phyloP scores from a whole-genome alignment of 2,797 vertebrate species.

The Onychomys arenicola region DNA sequence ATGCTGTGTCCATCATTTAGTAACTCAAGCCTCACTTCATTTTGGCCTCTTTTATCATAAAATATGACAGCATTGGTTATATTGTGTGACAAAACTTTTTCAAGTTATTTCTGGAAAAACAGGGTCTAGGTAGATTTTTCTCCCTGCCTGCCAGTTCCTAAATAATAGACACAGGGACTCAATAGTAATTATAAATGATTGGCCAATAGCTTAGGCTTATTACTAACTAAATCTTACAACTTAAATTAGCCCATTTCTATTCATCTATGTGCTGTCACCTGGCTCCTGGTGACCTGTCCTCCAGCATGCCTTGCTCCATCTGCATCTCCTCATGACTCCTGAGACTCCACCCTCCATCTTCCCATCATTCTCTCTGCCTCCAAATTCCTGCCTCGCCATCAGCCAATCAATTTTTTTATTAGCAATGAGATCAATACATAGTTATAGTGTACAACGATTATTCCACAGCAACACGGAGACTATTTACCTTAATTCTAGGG shows the following conservation, averaged over 20 bases:
- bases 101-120: neutral
- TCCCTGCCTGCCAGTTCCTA: neutral
- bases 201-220: neutral
- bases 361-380: too few relatives aligned
- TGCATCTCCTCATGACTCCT: neutral
- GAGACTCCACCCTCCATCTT: too few relatives aligned
- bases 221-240: neutral
- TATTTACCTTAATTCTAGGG: neutral
- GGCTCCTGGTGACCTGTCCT: neutral
- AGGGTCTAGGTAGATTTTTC: neutral
- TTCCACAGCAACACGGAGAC: neutral
- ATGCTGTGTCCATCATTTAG: neutral
- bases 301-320: neutral
- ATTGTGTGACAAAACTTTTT: conserved; percentile 13
- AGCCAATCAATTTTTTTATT: neutral
- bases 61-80: neutral
- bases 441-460: neutral
- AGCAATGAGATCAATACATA: neutral
- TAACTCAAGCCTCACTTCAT: conserved; percentile 17
- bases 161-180: neutral
- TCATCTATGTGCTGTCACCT: neutral
- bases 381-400: neutral
- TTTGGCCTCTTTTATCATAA: conserved; percentile 5
- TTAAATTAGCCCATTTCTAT: neutral
- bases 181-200: neutral